Evolutionary conservation across 2,888 invertebrate genomes (phyloP).

Genomic region (Teinopalpus imperialis): DNA sequence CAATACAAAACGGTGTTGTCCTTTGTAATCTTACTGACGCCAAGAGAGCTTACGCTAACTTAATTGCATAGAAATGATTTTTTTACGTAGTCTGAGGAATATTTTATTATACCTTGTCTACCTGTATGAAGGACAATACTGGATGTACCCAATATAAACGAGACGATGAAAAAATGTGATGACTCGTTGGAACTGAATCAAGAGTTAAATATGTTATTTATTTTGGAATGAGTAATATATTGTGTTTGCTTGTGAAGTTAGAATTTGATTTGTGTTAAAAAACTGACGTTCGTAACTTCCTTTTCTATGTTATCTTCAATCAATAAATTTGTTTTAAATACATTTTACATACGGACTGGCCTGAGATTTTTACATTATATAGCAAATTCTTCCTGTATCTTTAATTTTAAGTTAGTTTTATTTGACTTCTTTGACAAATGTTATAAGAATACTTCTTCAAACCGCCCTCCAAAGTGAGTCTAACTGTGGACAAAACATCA

Average conservation of each 20-base stretch:
- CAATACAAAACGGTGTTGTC: slow-evolving; percentile 71
- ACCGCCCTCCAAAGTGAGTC: no score
- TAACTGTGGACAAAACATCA: no score
- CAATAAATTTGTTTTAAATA: no score
- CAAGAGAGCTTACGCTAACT: slow-evolving; percentile 68
- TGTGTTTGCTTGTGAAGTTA: neutral
- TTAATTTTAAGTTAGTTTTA: no score
- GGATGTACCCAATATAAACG: slow-evolving; percentile 42
- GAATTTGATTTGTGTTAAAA: neutral
- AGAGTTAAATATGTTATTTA: neutral
- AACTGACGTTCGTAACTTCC: slow-evolving; percentile 1
- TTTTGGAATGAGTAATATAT: neutral
- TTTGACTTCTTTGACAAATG: no score
- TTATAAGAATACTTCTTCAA: no score
- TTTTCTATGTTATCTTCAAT: slow-evolving; percentile 28
- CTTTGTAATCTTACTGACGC: slow-evolving; percentile 79
- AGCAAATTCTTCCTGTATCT: no score
- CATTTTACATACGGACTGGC: no score
- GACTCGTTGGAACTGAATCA: slow-evolving; percentile 8
- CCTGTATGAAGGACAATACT: slow-evolving; percentile 72
- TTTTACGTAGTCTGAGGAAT: slow-evolving; percentile 59
- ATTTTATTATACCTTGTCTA: slow-evolving; percentile 71
- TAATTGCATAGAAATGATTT: slow-evolving; percentile 75
- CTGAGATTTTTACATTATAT: no score
- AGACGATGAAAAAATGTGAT: slow-evolving; percentile 47